Evolutionary conservation across 2,113 vertebrate species (phyloP).

Genomic region (Bubo bubo): DNA sequence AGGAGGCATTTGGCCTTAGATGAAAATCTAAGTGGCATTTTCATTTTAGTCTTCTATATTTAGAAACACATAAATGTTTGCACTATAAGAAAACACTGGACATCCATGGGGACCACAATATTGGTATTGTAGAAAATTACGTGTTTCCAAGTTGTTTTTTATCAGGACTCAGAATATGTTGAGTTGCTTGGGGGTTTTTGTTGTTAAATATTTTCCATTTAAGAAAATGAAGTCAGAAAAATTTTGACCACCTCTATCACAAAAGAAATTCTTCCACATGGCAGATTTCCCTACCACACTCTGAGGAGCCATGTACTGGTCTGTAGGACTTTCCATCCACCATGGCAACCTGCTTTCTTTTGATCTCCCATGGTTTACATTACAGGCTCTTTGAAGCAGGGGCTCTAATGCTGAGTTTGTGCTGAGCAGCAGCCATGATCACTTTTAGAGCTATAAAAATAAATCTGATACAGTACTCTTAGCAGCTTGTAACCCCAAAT

Average conservation of each 20-base stretch:
- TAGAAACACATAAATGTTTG: neutral
- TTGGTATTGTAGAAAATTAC: neutral
- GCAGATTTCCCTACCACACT: neutral
- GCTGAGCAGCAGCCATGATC: neutral
- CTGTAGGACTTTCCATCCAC: neutral
- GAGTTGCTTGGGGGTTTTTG: neutral
- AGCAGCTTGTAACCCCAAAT: slow-evolving; percentile 31
- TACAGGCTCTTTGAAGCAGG: neutral
- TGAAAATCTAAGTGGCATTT: neutral
- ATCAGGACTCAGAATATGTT: neutral
- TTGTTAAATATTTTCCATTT: neutral
- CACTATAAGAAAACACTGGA: neutral
- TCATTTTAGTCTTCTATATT: neutral
- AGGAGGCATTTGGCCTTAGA: neutral
- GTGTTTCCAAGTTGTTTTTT: neutral
- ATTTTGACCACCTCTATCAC: neutral
- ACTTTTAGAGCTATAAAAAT: neutral
- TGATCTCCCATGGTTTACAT: neutral
- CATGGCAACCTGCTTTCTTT: neutral
- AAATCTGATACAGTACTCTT: neutral
- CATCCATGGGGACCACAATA: neutral
- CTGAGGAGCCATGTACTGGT: neutral
- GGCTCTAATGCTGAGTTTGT: neutral
- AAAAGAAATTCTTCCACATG: neutral
- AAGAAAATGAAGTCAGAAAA: neutral